A percentile compares a stretch with the other conserved stretches of the same genome.
Evolutionary conservation across 2,113 vertebrate genomes (phyloP).

Genomic region (Elanus axillaris): DNA sequence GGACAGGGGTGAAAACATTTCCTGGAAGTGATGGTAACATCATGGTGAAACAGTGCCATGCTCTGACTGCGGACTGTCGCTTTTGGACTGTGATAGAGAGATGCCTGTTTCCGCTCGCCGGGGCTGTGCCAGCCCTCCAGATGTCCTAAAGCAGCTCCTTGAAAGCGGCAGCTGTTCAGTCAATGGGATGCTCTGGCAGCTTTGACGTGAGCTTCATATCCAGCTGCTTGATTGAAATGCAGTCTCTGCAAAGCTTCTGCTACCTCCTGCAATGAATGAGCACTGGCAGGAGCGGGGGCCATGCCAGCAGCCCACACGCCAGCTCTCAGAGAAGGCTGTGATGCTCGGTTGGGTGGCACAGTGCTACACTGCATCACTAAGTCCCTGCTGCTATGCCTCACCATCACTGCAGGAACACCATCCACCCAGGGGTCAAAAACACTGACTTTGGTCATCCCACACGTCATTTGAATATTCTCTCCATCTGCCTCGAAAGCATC

Average conservation of each 20-base stretch:
- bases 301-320: background rate
- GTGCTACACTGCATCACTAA: background rate
- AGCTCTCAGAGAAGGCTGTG: fast-evolving
- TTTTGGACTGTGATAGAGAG: background rate
- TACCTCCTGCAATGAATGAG: background rate
- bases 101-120: background rate
- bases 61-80: background rate
- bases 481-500: background rate
- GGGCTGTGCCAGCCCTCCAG: slow-evolving; percentile 36
- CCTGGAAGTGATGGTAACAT: background rate
- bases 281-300: background rate
- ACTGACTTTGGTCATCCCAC: background rate
- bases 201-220: background rate
- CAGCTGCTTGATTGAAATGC: slow-evolving; percentile 6
- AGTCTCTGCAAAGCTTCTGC: background rate
- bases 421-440: background rate
- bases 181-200: slow-evolving; percentile 38
- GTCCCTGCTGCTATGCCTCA: background rate
- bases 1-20: slow-evolving; percentile 18
- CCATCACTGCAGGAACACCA: background rate
- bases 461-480: background rate
- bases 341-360: background rate
- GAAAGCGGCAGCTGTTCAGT: slow-evolving; percentile 40
- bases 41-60: background rate
- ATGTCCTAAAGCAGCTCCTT: slow-evolving; percentile 23